Base-by-base conservation (phyloP, 1,140 invertebrate species). In the Ceratitis capitata region DNA sequence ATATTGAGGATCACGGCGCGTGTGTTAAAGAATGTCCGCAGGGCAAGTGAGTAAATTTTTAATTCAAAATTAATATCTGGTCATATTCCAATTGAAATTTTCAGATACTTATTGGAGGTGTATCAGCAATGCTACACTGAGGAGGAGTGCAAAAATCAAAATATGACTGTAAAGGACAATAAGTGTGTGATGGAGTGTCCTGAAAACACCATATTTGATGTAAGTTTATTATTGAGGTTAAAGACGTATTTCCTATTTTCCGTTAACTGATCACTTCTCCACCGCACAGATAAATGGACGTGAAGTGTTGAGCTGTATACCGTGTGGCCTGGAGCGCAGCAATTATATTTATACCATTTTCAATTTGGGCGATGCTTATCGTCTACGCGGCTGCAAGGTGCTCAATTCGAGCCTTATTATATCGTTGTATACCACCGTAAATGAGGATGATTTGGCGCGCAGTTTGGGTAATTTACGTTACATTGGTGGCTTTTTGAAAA, bases 401-500 rank as follows among this genome's bases (percentile, higher is more conserved):
- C 56, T 89, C 9, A 90, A 91, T 53, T 82, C 87, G 23, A 90
- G 88, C 51, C 82, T 91, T 7, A 69, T 88, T 5, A 89, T 91
- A 9, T 87, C 86, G 53, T 88, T 91, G 82, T 86, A 87, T 3
- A 88, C 88, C 26, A 42, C 85, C 5, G 56, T 91, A 6, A 85
- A 89, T 49, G 89, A 91, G 45, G 19, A 86, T 3, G 88, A 89
- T 83, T 74, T 91, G 42, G 26, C 78, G 19, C 35, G 85, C 9
- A 87, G 86, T 45, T 82, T 91, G 6, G 47, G n/a, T 47, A 86
- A 78, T 7, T 83, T 91, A 12, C 89, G 88, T 0, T 89, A 91
- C 61, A 90, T 91, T 83, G 85, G 87, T 2, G 90, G 90, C 7
- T 85, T 88, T 78, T 86, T 91, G 7, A 91, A 91, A 85, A 87